Evolutionary conservation across 2,797 vertebrate genomes (phyloP).

Genomic region (Tauraco hartlaubi): DNA sequence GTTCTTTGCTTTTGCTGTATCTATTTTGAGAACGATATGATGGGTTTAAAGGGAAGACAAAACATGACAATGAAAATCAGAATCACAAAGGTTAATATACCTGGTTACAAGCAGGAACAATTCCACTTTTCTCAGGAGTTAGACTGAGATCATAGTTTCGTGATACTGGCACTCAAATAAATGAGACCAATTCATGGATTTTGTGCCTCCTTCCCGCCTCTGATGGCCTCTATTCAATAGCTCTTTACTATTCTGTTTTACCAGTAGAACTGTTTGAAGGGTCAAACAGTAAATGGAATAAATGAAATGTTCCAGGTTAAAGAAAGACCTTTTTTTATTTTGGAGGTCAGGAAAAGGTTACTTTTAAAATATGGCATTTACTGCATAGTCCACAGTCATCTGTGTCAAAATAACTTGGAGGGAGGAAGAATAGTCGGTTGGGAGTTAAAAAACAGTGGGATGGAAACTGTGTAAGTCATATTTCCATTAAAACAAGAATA

Average conservation of each 20-base stretch:
- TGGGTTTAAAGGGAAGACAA: neutral
- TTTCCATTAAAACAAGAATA: neutral
- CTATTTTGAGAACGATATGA: neutral
- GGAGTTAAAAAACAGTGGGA: neutral
- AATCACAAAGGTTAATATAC: neutral
- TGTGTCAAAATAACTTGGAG: constrained; percentile 14
- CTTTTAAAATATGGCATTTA: constrained; percentile 1
- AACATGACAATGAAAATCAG: neutral
- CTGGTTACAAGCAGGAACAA: neutral
- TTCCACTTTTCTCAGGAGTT: neutral
- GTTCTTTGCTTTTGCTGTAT: neutral
- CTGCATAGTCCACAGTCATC: neutral
- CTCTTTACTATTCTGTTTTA: neutral
- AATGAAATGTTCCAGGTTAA: neutral
- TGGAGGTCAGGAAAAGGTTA: constrained; percentile 5
- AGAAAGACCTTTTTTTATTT: neutral
- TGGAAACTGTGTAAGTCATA: neutral
- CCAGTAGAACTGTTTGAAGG: neutral
- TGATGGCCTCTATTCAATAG: neutral
- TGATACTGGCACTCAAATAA: neutral
- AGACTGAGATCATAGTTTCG: neutral
- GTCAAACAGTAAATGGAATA: neutral
- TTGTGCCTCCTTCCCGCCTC: neutral
- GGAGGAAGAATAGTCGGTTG: neutral
- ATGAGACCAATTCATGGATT: neutral